Evolutionary conservation across 2,797 vertebrate species (phyloP), one percentile per base, ranked within the genome.

Genomic region (Sarcophilus harrisii): DNA sequence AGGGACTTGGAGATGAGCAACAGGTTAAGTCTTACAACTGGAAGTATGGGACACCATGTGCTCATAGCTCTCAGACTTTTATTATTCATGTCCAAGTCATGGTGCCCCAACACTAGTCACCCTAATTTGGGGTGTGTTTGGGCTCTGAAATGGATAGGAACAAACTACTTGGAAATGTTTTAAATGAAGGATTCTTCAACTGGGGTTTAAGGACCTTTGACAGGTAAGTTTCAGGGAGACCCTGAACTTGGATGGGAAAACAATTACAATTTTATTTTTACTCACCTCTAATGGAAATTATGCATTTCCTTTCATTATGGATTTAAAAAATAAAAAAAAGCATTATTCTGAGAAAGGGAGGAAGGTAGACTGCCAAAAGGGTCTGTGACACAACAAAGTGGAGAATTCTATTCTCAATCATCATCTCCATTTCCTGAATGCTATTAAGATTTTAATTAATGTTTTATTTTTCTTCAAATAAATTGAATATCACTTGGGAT

Each of bases 381-480:
- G 59, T 60, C 59, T 60, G 8, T 60, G 28, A 60, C 28, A 30
- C 1, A 60, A 30, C 29, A 60, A 60, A 60, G 29, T 30, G 28
- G 29, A 60, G 6, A 60, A 60, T 30, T 32, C 52, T 90, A 91
- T 92, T 93, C n/a, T 59, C n/a, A 92, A 93, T 45, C 12, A 5
- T 55, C 38, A 89, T 45, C 55, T 28, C 52, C 57, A 52, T 94
- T 93, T 95, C 94, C 94, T 57, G 90, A 93, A 90, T 52, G 32
- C 49, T 57, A n/a, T 29, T 59, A 59, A 91, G 91, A 55, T 96
- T 90, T 93, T 91, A 91, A 92, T 96, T 45, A 62, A 45, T 58
- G 16, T 87, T 10, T 93, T 95, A 95, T 96, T 55, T 55, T 10
- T 52, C 87, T 59, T 52, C 87, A 93, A 94, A 92, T 90, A 92